Conservation (phyloP, 2,113 vertebrate genomes). For the Oryzias curvinotus region DNA sequence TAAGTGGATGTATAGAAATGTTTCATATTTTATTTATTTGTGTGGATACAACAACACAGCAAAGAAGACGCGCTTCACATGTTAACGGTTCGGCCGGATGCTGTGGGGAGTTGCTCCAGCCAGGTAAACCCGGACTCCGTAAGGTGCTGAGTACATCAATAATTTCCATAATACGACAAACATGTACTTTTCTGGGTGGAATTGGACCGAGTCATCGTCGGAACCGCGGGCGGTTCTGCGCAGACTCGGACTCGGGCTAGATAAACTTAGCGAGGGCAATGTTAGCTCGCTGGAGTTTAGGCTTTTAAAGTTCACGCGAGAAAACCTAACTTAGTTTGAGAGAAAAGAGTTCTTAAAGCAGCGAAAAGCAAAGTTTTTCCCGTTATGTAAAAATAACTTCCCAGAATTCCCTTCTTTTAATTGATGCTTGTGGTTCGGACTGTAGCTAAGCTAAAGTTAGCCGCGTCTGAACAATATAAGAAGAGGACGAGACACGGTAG, state of each 20-base stretch:
- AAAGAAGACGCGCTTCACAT: no score
- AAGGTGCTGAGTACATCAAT: no score
- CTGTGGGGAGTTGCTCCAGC: no score
- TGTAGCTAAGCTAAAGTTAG: constrained; percentile 61
- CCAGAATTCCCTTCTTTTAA: not conserved
- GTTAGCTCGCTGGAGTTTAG: constrained; percentile 5
- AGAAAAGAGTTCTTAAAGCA: not conserved
- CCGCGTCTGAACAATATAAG: constrained; percentile 40
- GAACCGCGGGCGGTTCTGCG: not conserved
- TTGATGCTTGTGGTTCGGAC: constrained; percentile 1
- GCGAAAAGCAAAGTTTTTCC: not conserved
- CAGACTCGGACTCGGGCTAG: not conserved
- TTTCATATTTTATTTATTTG: no score
- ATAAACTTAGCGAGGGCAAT: constrained; percentile 16
- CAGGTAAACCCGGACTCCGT: no score
- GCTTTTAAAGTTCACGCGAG: not conserved
- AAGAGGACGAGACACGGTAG: constrained; percentile 29
- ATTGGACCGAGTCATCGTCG: no score
- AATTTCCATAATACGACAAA: no score
- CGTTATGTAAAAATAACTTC: rapidly evolving
- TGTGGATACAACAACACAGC: no score
- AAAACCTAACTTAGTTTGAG: not conserved
- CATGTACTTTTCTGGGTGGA: no score
- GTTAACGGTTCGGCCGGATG: no score
- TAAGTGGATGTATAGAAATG: no score